Evolutionary conservation across 2,888 invertebrate species (phyloP).

Genomic region (Pterobdella sp.): DNA sequence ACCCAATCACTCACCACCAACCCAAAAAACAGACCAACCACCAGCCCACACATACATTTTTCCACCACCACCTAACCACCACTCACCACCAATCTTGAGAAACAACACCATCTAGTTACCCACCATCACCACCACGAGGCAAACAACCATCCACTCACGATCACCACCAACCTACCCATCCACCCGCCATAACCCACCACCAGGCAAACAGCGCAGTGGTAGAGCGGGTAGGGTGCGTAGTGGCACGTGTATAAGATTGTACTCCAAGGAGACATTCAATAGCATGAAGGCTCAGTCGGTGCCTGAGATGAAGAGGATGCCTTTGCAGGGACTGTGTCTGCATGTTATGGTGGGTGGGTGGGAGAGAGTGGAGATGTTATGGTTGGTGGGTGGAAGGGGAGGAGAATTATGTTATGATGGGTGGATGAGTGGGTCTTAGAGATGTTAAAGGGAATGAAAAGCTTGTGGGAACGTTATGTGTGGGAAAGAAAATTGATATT

Average conservation of each 20-base stretch:
- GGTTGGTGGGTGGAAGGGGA: not conserved
- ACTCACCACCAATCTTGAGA: not conserved
- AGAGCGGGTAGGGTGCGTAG: conserved; percentile 46
- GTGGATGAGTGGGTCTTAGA: too few relatives aligned
- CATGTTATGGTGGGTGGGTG: conserved; percentile 45
- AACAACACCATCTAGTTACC: too few relatives aligned
- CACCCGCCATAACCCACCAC: too few relatives aligned
- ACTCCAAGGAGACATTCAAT: conserved; percentile 42
- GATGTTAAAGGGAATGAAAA: too few relatives aligned
- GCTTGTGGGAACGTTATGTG: too few relatives aligned
- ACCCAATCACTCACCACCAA: not conserved
- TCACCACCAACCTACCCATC: too few relatives aligned
- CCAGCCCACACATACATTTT: too few relatives aligned
- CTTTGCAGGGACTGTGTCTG: conserved; percentile 48
- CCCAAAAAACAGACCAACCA: not conserved
- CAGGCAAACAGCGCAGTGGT: conserved; percentile 43
- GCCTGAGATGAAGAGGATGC: conserved; percentile 48
- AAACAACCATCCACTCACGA: not conserved
- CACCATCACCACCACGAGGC: not conserved
- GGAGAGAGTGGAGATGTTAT: not conserved
- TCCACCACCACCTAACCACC: too few relatives aligned
- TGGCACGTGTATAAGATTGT: conserved; percentile 47
- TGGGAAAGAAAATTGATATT: too few relatives aligned
- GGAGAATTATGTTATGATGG: too few relatives aligned
- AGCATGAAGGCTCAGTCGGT: conserved; percentile 36